Evolutionary conservation across 2,888 invertebrate genomes (phyloP).

Genomic region (Serrognathus titanus): DNA sequence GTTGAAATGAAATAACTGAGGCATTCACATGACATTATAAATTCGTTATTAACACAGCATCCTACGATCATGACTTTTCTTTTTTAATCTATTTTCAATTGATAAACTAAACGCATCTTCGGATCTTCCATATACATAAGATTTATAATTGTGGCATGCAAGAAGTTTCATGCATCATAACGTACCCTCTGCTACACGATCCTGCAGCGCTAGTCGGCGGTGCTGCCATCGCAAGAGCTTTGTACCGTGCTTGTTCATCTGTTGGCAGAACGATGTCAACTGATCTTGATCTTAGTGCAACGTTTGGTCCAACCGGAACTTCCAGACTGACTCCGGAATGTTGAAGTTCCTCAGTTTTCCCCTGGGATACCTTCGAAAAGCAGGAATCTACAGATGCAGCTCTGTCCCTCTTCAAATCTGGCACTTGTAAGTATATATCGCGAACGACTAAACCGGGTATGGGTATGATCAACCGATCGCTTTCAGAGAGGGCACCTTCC

Average conservation of each 20-base stretch:
- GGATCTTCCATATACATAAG: no score
- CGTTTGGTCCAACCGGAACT: conserved; percentile 65
- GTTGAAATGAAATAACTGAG: no score
- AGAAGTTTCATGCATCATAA: conserved; percentile 27
- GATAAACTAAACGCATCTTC: no score
- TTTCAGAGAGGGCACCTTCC: conserved; percentile 40
- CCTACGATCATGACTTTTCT: no score
- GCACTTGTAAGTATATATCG: conserved; percentile 63
- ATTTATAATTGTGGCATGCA: background rate
- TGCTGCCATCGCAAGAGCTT: conserved; percentile 71
- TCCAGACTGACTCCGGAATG: conserved; percentile 62
- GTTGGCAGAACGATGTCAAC: conserved; percentile 87
- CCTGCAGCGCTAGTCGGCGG: conserved; percentile 37
- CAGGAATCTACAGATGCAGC: conserved; percentile 87
- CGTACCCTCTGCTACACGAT: conserved; percentile 47
- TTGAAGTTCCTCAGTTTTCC: conserved; percentile 67
- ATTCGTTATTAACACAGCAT: no score
- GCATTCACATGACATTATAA: no score
- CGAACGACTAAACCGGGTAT: conserved; percentile 44
- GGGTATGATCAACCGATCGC: conserved; percentile 37
- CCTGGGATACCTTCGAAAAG: conserved; percentile 73
- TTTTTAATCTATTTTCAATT: no score
- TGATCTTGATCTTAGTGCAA: conserved; percentile 71
- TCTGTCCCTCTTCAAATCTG: conserved; percentile 77
- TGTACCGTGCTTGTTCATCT: conserved; percentile 79